Conservation (phyloP, 2,797 vertebrate genomes). For the Crossoptilon crossoptilon region DNA sequence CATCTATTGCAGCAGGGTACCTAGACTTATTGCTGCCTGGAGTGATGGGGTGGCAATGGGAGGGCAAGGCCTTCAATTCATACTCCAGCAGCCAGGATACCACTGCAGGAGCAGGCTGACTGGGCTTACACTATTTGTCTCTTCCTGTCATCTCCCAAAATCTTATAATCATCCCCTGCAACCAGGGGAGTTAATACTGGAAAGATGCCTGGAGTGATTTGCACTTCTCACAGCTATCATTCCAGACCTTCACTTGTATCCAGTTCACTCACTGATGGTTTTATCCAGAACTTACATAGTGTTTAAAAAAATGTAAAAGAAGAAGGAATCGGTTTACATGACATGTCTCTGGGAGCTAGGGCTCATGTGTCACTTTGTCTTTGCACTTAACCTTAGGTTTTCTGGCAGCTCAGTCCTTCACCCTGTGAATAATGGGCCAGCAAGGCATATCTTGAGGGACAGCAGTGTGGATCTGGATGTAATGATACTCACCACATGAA, state of each 20-base stretch:
- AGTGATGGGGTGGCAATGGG: neutral
- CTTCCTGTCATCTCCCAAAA: neutral
- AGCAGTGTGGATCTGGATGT: neutral
- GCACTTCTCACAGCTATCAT: neutral
- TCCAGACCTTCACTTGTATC: neutral
- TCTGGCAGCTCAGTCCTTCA: neutral
- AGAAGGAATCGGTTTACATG: neutral
- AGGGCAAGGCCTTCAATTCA: neutral
- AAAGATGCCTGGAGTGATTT: neutral
- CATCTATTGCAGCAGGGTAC: neutral
- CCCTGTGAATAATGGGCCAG: neutral
- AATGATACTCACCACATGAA: neutral
- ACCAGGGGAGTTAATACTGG: neutral
- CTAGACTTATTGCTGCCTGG: neutral
- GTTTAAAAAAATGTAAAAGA: neutral
- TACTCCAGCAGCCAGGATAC: neutral
- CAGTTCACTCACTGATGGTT: neutral
- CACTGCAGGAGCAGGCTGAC: neutral
- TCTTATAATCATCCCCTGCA: neutral
- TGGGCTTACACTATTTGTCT: neutral
- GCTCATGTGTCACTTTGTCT: neutral
- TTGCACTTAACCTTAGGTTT: neutral
- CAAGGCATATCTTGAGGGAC: neutral
- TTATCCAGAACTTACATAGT: neutral
- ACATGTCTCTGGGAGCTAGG: neutral